Conservation (phyloP, 1,140 invertebrate species). For the Drosophila rufa region DNA sequence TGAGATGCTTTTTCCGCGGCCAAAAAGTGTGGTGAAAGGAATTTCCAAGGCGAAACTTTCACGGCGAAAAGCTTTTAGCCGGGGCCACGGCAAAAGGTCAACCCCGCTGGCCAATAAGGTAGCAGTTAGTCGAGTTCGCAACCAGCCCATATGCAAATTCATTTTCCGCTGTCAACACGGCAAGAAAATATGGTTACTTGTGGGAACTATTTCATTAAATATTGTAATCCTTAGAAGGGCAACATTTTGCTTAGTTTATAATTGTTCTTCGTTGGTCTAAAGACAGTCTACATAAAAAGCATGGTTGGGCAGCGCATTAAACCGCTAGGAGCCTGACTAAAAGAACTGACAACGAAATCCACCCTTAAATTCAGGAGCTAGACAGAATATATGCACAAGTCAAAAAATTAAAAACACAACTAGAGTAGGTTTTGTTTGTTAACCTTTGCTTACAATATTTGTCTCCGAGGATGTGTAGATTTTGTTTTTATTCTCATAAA, state of each 20-base stretch:
- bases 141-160: constrained; percentile 43
- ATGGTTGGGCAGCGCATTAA: no score
- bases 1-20: constrained; percentile 18
- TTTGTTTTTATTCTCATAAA: not conserved
- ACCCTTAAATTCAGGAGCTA: no score
- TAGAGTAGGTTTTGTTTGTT: no score
- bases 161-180: constrained; percentile 2
- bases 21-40: constrained; percentile 47
- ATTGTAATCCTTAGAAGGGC: not conserved
- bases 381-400: no score
- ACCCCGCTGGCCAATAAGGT: constrained; percentile 53
- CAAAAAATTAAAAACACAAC: no score
- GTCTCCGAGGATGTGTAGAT: not conserved
- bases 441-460: not conserved
- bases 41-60: constrained; percentile 61
- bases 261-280: no score
- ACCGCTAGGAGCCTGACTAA: no score
- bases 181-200: not conserved
- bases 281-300: no score
- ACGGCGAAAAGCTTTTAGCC: constrained; percentile 64
- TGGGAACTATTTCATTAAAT: not conserved
- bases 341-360: no score
- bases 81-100: constrained; percentile 57
- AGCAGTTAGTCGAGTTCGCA: constrained; percentile 64
- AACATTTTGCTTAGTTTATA: no score